phyloP scores from a whole-genome alignment of 2,888 invertebrate species.

The Rotaria socialis region DNA sequence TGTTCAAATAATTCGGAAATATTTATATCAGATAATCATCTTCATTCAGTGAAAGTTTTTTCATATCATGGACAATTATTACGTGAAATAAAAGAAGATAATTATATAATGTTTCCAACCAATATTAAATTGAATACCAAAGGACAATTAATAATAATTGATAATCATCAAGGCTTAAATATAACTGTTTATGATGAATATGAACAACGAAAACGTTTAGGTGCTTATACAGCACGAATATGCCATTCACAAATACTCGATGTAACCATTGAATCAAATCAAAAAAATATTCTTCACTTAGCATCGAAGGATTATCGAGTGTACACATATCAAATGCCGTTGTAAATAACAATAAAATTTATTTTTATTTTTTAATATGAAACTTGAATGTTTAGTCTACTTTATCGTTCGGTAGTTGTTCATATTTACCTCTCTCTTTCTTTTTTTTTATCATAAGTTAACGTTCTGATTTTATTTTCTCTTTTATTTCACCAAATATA shows the following conservation, averaged over 20 bases:
- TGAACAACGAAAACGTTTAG: background rate
- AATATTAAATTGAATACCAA: background rate
- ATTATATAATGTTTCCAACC: background rate
- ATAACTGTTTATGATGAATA: constrained; percentile 1
- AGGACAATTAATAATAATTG: background rate
- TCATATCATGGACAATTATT: background rate
- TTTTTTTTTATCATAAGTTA: background rate
- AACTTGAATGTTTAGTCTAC: background rate
- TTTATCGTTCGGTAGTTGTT: background rate
- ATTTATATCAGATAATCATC: background rate
- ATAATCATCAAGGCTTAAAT: constrained; percentile 21
- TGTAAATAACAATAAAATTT: background rate
- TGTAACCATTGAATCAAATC: background rate
- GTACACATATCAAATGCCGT: background rate
- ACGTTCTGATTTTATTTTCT: background rate
- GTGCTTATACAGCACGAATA: background rate
- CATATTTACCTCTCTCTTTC: background rate
- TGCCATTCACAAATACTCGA: constrained; percentile 16
- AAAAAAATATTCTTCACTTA: background rate
- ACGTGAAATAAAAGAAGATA: constrained; percentile 6
- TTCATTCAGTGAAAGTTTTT: background rate
- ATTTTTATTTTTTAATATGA: background rate
- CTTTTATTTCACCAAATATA: background rate
- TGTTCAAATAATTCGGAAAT: constrained; percentile 28
- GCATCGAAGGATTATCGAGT: background rate